A percentile compares a stretch with the other conserved stretches of the same genome.
Conservation (phyloP, 2,888 invertebrate genomes). For the Mesorhabditis spiculigera region DNA sequence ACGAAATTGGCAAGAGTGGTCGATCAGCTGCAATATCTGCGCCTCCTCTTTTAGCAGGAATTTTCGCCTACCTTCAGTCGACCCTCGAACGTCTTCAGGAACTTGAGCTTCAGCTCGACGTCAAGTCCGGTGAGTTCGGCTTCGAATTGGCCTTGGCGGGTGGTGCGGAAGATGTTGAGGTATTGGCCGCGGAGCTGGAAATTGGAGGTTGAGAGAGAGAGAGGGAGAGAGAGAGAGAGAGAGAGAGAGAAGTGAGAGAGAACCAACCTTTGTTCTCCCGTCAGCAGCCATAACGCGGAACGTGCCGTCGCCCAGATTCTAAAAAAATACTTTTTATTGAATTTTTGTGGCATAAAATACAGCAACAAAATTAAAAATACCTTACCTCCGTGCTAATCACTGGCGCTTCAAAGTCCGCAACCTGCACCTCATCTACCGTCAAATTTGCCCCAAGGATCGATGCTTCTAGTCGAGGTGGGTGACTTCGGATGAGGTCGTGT, state of each 20-base stretch:
- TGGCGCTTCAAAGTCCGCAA: background rate
- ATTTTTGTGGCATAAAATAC: background rate
- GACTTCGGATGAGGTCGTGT: background rate
- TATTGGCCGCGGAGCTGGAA: conserved; percentile 2
- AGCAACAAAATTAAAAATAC: background rate
- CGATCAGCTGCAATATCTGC: conserved; percentile 3
- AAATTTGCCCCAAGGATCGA: background rate
- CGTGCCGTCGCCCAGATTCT: background rate
- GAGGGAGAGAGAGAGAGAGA: background rate
- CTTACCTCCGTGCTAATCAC: background rate
- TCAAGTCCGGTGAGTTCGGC: background rate
- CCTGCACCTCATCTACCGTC: background rate
- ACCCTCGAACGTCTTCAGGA: background rate
- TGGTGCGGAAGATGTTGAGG: background rate
- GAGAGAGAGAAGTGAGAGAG: background rate
- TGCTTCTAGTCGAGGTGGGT: background rate
- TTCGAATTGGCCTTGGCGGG: background rate
- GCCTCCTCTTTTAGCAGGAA: background rate
- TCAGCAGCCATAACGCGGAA: background rate
- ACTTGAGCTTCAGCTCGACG: background rate
- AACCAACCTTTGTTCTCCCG: background rate
- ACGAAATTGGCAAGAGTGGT: background rate
- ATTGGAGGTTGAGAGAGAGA: background rate
- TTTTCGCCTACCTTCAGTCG: background rate
- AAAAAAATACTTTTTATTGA: background rate